phyloP scores from a whole-genome alignment of 2,113 vertebrate genomes.

The Sisor rabdophorus region DNA sequence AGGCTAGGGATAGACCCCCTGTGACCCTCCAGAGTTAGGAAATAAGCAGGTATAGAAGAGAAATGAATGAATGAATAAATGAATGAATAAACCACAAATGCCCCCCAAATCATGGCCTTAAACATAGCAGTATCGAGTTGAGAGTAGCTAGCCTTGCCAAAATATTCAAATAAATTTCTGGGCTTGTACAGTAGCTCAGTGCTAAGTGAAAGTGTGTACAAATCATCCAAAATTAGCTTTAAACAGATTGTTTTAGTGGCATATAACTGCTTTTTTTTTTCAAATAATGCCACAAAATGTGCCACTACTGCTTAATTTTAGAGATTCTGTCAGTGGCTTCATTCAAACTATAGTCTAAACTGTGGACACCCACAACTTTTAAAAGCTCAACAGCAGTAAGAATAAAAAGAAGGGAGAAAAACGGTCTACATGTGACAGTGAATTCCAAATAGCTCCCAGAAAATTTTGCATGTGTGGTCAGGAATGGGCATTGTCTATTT shows the following conservation, averaged over 20 bases:
- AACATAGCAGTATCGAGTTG: slow-evolving; percentile 38
- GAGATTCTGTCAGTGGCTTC: not conserved
- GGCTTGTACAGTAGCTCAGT: slow-evolving; percentile 43
- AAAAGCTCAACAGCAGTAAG: slow-evolving; percentile 16
- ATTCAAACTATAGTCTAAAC: slow-evolving; percentile 18
- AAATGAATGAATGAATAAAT: too few species aligned
- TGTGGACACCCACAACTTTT: slow-evolving; percentile 21
- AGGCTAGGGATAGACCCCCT: too few species aligned
- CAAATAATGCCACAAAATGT: not conserved
- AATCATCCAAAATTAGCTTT: slow-evolving; percentile 33
- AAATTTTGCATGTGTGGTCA: slow-evolving; percentile 61
- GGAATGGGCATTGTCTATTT: slow-evolving; percentile 66
- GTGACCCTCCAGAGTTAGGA: too few species aligned
- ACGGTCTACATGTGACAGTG: slow-evolving; percentile 48
- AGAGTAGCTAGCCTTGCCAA: slow-evolving; percentile 46
- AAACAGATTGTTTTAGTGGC: slow-evolving; percentile 3
- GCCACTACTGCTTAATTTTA: not conserved
- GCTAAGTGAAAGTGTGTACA: slow-evolving; percentile 36
- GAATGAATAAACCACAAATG: not conserved
- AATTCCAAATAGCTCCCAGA: slow-evolving; percentile 47
- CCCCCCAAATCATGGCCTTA: not conserved
- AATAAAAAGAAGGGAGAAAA: slow-evolving; percentile 37
- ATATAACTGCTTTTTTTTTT: not conserved
- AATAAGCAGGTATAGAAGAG: too few species aligned
- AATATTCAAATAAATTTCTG: slow-evolving; percentile 51